These are phyloP conservation scores for Cantharis rufa DNA, from an alignment of 2,888 invertebrate genomes.

Conservation along the genomic window DNA sequence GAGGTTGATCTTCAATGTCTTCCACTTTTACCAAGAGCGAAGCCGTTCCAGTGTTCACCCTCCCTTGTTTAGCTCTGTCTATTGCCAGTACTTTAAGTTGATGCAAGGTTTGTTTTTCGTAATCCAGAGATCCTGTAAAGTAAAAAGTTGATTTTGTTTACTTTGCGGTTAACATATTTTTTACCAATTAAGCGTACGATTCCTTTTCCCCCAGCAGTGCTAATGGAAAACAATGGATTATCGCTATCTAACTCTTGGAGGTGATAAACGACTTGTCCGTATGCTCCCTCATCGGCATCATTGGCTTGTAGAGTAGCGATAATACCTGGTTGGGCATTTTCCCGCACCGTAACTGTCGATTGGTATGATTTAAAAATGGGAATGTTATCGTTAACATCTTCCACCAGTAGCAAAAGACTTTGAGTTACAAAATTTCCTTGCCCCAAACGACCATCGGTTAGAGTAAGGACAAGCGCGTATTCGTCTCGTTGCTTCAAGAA, in stretches of 20 bases:
- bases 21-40: constrained; percentile 83
- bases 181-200: constrained; percentile 74
- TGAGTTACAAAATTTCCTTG: constrained; percentile 89
- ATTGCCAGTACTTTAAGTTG: constrained; percentile 82
- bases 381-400: constrained; percentile 90
- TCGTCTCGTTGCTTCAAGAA: constrained; percentile 75
- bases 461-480: constrained; percentile 83
- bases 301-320: constrained; percentile 83
- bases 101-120: constrained; percentile 84
- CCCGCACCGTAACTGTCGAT: constrained; percentile 78
- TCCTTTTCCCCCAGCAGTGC: constrained; percentile 84
- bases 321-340: constrained; percentile 76
- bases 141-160: background rate
- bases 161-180: background rate
- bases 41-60: constrained; percentile 88
- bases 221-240: constrained; percentile 75
- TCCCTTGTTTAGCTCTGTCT: constrained; percentile 80
- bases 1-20: constrained; percentile 91
- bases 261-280: constrained; percentile 89
- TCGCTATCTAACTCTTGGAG: constrained; percentile 82
- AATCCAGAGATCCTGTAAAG: constrained; percentile 66
- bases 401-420: constrained; percentile 83
- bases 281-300: constrained; percentile 89
- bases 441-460: constrained; percentile 85
- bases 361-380: constrained; percentile 87